Percentiles rank a stretch among this genome's conserved stretches.
Conservation (phyloP, 2,113 vertebrate genomes). For the Urocolius indicus region DNA sequence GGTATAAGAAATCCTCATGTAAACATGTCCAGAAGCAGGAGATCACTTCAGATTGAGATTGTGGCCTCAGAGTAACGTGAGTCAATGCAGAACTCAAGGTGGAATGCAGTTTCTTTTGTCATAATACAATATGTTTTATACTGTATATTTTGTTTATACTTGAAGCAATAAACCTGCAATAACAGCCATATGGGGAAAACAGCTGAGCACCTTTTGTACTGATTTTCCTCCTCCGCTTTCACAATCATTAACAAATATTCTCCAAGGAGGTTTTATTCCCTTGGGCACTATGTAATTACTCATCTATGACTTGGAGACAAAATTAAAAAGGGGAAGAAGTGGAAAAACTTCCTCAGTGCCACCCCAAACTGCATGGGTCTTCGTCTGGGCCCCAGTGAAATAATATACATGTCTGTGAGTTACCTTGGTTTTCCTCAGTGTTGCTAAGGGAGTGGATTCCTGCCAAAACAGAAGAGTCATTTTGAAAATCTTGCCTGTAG, state of each 20-base stretch:
- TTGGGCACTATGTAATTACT: neutral
- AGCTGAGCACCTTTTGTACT: neutral
- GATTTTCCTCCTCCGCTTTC: neutral
- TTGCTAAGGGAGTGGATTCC: neutral
- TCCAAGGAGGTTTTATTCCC: neutral
- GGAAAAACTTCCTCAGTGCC: neutral
- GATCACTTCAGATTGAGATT: neutral
- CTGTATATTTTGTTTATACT: neutral
- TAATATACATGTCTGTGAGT: accelerated
- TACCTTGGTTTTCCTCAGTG: neutral
- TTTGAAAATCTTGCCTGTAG: neutral
- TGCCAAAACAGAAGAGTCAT: neutral
- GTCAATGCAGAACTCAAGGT: neutral
- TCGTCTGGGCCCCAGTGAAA: neutral
- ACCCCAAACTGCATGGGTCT: accelerated
- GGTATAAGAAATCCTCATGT: neutral
- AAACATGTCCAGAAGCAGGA: neutral
- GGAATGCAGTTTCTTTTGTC: neutral
- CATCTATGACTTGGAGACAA: neutral
- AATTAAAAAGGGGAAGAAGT: neutral
- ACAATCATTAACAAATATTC: neutral
- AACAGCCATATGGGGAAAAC: neutral
- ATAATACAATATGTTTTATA: neutral
- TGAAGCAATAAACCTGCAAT: neutral
- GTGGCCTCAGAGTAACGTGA: neutral